Evolutionary conservation across 2,113 vertebrate genomes (phyloP), one percentile per base, ranked within the genome.

Genomic region (Colistium nudipinnis): DNA sequence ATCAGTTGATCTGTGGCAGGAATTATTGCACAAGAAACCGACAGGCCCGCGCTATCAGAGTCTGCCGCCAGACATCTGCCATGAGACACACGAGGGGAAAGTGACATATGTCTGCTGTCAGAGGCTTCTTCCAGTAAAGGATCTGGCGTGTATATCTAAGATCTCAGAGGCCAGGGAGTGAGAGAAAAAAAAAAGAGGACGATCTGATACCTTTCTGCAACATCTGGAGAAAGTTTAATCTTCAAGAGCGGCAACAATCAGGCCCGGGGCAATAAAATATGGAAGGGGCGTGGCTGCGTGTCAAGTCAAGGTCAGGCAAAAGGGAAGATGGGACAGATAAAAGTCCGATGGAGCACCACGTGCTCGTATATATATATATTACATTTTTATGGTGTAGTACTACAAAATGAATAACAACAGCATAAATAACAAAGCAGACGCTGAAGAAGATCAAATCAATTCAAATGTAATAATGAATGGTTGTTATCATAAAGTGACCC

Each of bases 1-100:
- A 91, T 87, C 81, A 88, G 81, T 78, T 87, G 68, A 91, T 91
- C 80, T 87, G 88, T 79, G 81, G 77, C 47, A 70, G 36, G 61
- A 83, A 89, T 82, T 83, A 88, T 68, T 76, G 45, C 76, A 69
- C 39, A 56, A 49, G 74, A 86, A 87, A 77, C 43, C 57, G 64
- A 74, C 63, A 74, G 39, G 66, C 44, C 78, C 52, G 54, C 62
- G 48, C 49, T 62, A 65, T 71, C 41, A 67, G 45, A 53, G 30
- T 80, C 52, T 59, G 48, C 35, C 25, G 60, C 62, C 41, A 77
- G 51, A 59, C 33, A 63, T 69, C 55, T 67, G 65, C 57, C 39
- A 76, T 68, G 36, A 78, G 66, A 78, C 39, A 55, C 44, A 44
- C 39, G 17, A 59, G 35, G 20, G 55, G 68, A 71, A 71, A 67